Base-by-base conservation (phyloP, 2,888 invertebrate genomes). In the Heliconius hortense region DNA sequence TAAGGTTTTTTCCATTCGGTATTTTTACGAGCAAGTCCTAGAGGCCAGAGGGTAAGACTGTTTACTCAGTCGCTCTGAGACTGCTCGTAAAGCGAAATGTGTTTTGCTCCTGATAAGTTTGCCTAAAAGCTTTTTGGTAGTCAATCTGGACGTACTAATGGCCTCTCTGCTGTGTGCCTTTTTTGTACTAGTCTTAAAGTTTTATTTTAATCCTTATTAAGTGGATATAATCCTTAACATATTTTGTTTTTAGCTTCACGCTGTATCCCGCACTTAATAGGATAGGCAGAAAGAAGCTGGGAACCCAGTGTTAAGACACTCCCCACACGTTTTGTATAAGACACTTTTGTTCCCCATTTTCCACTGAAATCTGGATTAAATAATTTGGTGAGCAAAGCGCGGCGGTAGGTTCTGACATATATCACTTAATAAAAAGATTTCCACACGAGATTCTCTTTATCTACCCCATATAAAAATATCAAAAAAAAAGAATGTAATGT, bases 61-160 rank as follows among this genome's bases (percentile, higher is more conserved):
- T 69, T 69, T 69, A 69, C 69, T 69, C 69, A 69, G 69, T 69
- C 69, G 69, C 69, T 56, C 56, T 69, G 69, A 56, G 69, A 69
- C 69, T 35, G 24, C 66, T 66, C 64, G 64, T 64, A 69, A 69
- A 69, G 69, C 56, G 56, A 69, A 69, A 69, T 69, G 69, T 69
- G 69, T 69, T 69, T 69, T 56, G 69, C 69, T 56, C 69, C 56
- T 69, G 66, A 73, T 67, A 73, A 68, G 73, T 73, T 73, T 73
- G 60, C 66, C 56, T 67, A 73, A 73, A 68, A 73, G 73, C 73
- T 67, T 73, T 67, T 73, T 59, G 35, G 73, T 26, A 60, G 73
- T 67, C 73, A 60, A 67, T 68, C 67, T 73, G 35, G 4, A 53
- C 2, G 15, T 69, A 15, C 69, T 69, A 69, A 69, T 56, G 69